Conservation (phyloP, 1,140 invertebrate species). For the Limonius californicus region DNA sequence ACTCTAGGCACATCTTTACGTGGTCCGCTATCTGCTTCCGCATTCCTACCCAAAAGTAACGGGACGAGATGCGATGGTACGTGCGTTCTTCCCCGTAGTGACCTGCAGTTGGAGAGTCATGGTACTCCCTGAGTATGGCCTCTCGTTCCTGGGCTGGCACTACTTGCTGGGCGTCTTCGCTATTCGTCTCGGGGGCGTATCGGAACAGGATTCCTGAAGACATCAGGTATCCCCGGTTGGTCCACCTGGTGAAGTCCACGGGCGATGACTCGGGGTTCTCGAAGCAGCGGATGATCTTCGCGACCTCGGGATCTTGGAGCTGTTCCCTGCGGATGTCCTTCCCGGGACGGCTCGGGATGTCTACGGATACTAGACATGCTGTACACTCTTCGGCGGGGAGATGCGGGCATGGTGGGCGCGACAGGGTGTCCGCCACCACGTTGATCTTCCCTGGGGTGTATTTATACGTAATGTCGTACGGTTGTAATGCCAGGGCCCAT, state of each 20-base stretch:
- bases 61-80: too few species aligned
- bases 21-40: too few species aligned
- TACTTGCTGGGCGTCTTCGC: slow-evolving; percentile 23
- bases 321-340: slow-evolving; percentile 29
- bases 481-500: slow-evolving; percentile 30
- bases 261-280: neutral
- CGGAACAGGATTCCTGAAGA: slow-evolving; percentile 38
- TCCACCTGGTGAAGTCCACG: slow-evolving; percentile 28
- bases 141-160: slow-evolving; percentile 18
- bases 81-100: slow-evolving; percentile 34
- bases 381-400: neutral
- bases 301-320: slow-evolving; percentile 15
- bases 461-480: slow-evolving; percentile 23
- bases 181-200: slow-evolving; percentile 27
- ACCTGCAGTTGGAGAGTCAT: too few species aligned
- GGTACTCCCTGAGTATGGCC: slow-evolving; percentile 30
- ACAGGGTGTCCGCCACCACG: slow-evolving; percentile 23
- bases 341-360: slow-evolving; percentile 20
- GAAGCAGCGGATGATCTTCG: neutral
- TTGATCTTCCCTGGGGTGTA: slow-evolving; percentile 28
- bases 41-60: slow-evolving; percentile 10
- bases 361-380: slow-evolving; percentile 24
- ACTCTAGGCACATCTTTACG: too few species aligned
- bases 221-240: slow-evolving; percentile 31
- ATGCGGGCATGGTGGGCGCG: slow-evolving; percentile 19